Conservation (phyloP, 2,888 invertebrate species). For the Sminthurides aquaticus region DNA sequence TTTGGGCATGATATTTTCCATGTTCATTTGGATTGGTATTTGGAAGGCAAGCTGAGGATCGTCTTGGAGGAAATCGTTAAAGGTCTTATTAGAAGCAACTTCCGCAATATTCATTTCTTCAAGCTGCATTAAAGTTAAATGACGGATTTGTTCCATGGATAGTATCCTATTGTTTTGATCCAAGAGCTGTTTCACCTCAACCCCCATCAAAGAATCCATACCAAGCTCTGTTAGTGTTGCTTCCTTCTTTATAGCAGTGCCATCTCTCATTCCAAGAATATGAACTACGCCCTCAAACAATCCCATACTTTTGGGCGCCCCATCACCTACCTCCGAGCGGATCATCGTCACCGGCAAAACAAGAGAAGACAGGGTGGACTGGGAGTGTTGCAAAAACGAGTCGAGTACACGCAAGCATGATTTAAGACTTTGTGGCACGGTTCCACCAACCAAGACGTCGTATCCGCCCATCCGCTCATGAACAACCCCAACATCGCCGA, state of each 20-base stretch:
- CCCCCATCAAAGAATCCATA: constrained; percentile 95
- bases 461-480: constrained; percentile 52
- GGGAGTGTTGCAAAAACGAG: constrained; percentile 58
- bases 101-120: constrained; percentile 48
- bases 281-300: constrained; percentile 62
- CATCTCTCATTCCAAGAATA: constrained; percentile 70
- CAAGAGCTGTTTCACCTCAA: constrained; percentile 87
- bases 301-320: constrained; percentile 16
- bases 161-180: constrained; percentile 81
- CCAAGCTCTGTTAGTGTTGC: constrained; percentile 77
- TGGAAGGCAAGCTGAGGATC: too few relatives aligned
- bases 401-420: constrained; percentile 67
- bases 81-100: constrained; percentile 12
- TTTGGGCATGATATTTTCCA: background rate
- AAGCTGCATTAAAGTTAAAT: constrained; percentile 64
- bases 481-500: constrained; percentile 54
- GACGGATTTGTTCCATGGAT: constrained; percentile 75
- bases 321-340: constrained; percentile 45
- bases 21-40: background rate
- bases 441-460: constrained; percentile 59
- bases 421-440: constrained; percentile 73
- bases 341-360: constrained; percentile 73
- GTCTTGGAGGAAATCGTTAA: constrained; percentile 12
- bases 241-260: constrained; percentile 60
- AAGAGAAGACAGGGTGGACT: constrained; percentile 68